Conservation (phyloP, 1,140 invertebrate genomes). For the Bombus difficillimus region DNA sequence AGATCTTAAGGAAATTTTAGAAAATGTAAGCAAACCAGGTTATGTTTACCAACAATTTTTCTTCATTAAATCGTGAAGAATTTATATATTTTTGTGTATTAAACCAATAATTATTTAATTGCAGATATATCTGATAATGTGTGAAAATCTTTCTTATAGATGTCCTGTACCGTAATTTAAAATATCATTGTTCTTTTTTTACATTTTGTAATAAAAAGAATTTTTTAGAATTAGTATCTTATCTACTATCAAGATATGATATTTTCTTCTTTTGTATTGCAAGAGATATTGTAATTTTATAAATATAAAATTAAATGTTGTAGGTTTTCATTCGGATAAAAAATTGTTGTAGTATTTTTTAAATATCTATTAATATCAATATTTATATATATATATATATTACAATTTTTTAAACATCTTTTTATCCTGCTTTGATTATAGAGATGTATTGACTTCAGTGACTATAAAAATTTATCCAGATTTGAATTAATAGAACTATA, state of each 20-base stretch:
- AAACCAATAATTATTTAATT: neutral
- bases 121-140: neutral
- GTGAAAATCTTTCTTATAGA: neutral
- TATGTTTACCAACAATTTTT: slow-evolving; percentile 22
- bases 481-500: slow-evolving; percentile 71
- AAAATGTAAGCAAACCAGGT: slow-evolving; percentile 65
- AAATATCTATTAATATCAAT: slow-evolving; percentile 3
- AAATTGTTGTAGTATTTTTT: neutral
- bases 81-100: neutral
- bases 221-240: neutral
- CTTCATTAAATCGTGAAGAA: neutral
- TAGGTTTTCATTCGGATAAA: neutral
- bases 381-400: neutral
- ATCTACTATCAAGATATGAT: neutral
- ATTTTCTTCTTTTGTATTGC: neutral
- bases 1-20: slow-evolving; percentile 67
- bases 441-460: slow-evolving; percentile 70
- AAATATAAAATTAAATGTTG: neutral
- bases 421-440: slow-evolving; percentile 44
- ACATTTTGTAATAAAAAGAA: neutral
- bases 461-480: slow-evolving; percentile 61
- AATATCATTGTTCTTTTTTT: neutral
- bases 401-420: neutral
- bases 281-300: neutral
- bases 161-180: neutral